These are phyloP conservation scores for Aleadryas rufinucha DNA, from an alignment of 2,113 vertebrate genomes.

Conservation along the genomic window DNA sequence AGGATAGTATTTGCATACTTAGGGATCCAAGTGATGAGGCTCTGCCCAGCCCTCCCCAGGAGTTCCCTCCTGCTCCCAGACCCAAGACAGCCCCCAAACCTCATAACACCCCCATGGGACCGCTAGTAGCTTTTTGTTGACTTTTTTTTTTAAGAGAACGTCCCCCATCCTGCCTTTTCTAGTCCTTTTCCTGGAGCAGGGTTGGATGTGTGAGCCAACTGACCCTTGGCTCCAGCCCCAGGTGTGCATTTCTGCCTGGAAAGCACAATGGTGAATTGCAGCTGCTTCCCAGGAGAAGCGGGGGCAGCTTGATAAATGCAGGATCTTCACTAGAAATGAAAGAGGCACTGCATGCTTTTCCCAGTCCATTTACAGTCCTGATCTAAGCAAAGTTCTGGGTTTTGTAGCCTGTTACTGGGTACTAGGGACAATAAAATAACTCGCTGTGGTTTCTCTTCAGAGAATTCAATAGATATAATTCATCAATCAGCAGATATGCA, in stretches of 20 bases:
- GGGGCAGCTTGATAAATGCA: not conserved
- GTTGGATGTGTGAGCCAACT: not conserved
- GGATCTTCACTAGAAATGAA: not conserved
- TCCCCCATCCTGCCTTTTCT: not conserved
- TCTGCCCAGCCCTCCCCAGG: not conserved
- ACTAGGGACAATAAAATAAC: not conserved
- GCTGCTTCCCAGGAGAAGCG: not conserved
- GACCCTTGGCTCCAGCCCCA: not conserved
- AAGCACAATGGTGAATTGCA: not conserved
- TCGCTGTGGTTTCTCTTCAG: not conserved
- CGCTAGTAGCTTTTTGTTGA: not conserved
- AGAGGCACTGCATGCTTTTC: not conserved
- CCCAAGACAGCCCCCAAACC: no score
- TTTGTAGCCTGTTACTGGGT: not conserved
- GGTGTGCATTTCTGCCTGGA: not conserved
- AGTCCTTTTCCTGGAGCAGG: not conserved
- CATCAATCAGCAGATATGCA: not conserved
- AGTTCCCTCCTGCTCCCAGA: not conserved
- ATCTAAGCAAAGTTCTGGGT: not conserved
- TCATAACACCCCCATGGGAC: fast-evolving
- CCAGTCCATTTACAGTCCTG: not conserved
- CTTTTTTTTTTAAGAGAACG: not conserved
- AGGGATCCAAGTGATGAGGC: not conserved
- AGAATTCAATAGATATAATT: not conserved
- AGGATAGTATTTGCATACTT: not conserved